Evolutionary conservation across 1,140 invertebrate genomes (phyloP).

Genomic region (Drosophila tani): DNA sequence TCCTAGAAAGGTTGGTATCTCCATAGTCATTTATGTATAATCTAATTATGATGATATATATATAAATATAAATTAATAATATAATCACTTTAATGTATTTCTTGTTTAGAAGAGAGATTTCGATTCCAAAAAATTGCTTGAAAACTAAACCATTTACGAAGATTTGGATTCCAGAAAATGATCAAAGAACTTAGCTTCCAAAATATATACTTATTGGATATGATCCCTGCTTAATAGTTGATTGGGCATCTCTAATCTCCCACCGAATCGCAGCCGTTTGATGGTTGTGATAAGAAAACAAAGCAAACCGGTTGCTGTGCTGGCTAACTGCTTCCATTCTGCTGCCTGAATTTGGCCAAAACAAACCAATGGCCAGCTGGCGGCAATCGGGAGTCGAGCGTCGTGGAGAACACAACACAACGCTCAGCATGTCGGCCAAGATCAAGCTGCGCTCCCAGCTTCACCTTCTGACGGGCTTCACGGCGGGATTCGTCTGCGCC

Average conservation of each 20-base stretch:
- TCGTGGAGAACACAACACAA: constrained; percentile 57
- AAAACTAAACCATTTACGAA: no score
- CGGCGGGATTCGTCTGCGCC: constrained; percentile 53
- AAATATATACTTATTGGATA: no score
- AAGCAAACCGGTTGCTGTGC: constrained; percentile 56
- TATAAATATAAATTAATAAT: no score
- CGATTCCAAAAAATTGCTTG: no score
- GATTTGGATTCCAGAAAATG: no score
- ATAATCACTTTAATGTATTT: no score
- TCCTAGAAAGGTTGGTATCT: no score
- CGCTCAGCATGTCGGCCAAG: constrained; percentile 52
- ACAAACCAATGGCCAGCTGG: constrained; percentile 22
- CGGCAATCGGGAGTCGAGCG: constrained; percentile 52
- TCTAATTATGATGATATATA: no score
- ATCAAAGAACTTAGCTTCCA: no score
- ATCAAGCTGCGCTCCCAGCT: constrained; percentile 45
- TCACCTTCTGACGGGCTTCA: constrained; percentile 59
- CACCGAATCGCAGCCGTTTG: constrained; percentile 15
- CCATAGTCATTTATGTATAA: no score
- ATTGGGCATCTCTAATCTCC: constrained; percentile 25
- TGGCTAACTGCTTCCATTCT: constrained; percentile 26
- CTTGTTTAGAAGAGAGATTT: no score
- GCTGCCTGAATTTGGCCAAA: constrained; percentile 35
- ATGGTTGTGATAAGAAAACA: constrained; percentile 49
- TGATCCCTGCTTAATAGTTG: neutral